These are phyloP conservation scores for Syrrhaptes paradoxus DNA, from an alignment of 2,113 vertebrate species.

Conservation along the genomic window DNA sequence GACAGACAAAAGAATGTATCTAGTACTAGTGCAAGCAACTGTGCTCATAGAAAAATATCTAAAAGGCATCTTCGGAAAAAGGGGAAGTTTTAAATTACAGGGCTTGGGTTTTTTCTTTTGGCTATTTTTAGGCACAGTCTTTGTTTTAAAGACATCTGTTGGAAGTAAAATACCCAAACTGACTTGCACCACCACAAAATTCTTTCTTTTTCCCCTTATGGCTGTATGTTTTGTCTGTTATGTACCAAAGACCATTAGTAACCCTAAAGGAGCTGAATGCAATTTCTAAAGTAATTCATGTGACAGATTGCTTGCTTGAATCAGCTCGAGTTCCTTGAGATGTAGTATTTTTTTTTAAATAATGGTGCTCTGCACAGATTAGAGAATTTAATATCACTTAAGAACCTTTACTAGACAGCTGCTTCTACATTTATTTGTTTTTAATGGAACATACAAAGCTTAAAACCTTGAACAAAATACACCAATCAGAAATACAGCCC, in stretches of 20 bases:
- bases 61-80: background rate
- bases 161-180: constrained; percentile 46
- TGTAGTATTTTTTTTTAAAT: background rate
- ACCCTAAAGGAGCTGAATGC: background rate
- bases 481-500: background rate
- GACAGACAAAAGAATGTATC: background rate
- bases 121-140: constrained; percentile 36
- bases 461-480: background rate
- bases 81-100: background rate
- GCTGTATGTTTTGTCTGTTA: background rate
- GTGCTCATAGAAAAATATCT: background rate
- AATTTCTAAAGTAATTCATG: background rate
- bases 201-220: background rate
- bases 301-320: background rate
- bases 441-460: background rate
- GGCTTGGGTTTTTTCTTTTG: background rate
- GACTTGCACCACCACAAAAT: background rate
- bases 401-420: background rate
- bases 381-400: background rate
- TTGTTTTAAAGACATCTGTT: constrained; percentile 30
- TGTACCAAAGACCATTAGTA: background rate
- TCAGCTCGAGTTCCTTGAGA: background rate
- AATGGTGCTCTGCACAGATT: background rate
- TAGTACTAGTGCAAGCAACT: background rate
- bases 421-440: background rate